Conservation (phyloP, 2,797 vertebrate genomes). For the Xiphophorus birchmanni region DNA sequence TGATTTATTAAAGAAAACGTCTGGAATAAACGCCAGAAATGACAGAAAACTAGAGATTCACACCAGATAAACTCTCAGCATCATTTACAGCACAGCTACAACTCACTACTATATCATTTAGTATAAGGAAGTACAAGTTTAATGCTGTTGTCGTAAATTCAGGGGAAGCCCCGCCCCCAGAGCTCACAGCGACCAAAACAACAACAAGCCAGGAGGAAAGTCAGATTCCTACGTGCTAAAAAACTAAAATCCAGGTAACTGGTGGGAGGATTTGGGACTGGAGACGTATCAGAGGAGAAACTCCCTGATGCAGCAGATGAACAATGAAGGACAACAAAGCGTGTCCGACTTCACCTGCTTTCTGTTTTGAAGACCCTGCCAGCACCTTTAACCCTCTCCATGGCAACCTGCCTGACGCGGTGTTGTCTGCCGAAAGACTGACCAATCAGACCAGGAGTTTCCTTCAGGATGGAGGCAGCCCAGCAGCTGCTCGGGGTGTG, state of each 20-base stretch:
- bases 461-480: neutral
- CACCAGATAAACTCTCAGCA: neutral
- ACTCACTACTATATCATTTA: neutral
- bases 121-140: neutral
- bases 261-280: neutral
- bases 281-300: too few species aligned
- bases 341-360: constrained; percentile 50
- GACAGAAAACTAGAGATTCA: neutral
- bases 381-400: constrained; percentile 16
- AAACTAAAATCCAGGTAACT: neutral
- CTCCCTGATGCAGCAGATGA: constrained; percentile 2
- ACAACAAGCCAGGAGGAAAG: neutral
- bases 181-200: neutral
- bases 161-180: neutral
- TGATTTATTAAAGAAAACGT: neutral
- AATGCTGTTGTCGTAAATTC: neutral
- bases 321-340: constrained; percentile 37
- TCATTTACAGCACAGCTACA: neutral
- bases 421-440: neutral
- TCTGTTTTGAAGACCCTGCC: constrained; percentile 23
- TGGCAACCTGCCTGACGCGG: too few species aligned
- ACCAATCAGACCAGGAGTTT: neutral
- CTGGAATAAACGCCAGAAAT: neutral
- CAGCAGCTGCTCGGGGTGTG: constrained; percentile 36
- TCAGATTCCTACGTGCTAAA: neutral